phyloP scores from a whole-genome alignment of 2,888 invertebrate genomes.

The Choreutis nemorana region DNA sequence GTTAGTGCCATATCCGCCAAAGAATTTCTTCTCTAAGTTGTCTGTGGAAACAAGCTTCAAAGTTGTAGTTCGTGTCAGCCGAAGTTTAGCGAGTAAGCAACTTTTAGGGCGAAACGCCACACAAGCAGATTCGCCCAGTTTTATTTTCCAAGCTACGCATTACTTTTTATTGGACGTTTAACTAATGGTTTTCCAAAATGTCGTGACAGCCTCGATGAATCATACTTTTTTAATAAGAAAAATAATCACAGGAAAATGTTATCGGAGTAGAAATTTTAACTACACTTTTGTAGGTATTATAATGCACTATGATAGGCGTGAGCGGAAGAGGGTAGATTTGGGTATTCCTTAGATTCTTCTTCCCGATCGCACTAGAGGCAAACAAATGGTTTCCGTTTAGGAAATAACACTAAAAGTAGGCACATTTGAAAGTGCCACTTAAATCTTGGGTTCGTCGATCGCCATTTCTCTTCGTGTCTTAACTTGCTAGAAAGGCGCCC shows the following conservation, averaged over 20 bases:
- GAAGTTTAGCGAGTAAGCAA: slow-evolving; percentile 27
- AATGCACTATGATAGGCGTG: too few relatives aligned
- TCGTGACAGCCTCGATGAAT: slow-evolving; percentile 37
- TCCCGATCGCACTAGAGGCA: slow-evolving; percentile 47
- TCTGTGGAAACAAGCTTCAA: too few relatives aligned
- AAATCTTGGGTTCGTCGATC: slow-evolving; percentile 61
- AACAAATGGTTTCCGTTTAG: slow-evolving; percentile 63
- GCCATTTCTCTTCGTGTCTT: slow-evolving; percentile 58
- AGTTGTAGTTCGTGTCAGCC: slow-evolving; percentile 26
- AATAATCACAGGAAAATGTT: too few relatives aligned
- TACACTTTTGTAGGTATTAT: too few relatives aligned
- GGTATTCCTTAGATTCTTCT: slow-evolving; percentile 43
- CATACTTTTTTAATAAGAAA: too few relatives aligned
- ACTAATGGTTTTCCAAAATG: slow-evolving; percentile 44
- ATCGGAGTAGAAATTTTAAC: too few relatives aligned
- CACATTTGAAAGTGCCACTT: slow-evolving; percentile 63
- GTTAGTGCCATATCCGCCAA: too few relatives aligned
- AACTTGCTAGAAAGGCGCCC: slow-evolving; percentile 33
- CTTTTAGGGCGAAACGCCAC: slow-evolving; percentile 26
- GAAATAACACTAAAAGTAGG: slow-evolving; percentile 65
- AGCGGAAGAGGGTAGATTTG: too few relatives aligned
- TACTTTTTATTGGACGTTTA: slow-evolving; percentile 40
- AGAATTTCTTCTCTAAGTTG: too few relatives aligned
- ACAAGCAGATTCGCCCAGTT: slow-evolving; percentile 25
- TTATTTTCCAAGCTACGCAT: slow-evolving; percentile 28